phyloP scores from a whole-genome alignment of 1,140 invertebrate species.

The Brachionus koreanus region DNA sequence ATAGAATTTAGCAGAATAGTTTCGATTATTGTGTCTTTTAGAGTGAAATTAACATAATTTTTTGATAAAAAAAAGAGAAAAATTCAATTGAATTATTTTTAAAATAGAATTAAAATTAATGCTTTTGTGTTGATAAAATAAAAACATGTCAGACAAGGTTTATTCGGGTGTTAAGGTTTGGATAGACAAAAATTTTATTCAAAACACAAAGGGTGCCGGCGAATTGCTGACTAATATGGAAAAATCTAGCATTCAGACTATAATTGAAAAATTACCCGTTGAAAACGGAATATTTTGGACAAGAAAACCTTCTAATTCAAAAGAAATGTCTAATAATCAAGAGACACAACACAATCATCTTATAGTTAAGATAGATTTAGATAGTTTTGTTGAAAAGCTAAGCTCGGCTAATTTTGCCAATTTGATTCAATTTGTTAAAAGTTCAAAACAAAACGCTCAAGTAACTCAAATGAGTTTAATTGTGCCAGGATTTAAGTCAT shows the following conservation, averaged over 20 bases:
- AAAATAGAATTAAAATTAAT: no score
- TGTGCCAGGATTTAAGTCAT: slow-evolving; percentile 16
- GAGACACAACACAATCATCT: slow-evolving; percentile 40
- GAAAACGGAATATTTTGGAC: slow-evolving; percentile 41
- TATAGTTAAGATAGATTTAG: slow-evolving; percentile 9
- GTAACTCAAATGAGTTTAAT: not conserved
- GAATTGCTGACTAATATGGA: slow-evolving; percentile 26
- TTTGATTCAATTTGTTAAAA: not conserved
- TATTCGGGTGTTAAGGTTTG: slow-evolving; percentile 12
- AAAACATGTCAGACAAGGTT: not conserved
- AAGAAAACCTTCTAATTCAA: not conserved
- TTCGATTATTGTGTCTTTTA: not conserved
- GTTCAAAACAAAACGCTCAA: slow-evolving; percentile 2
- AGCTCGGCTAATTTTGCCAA: not conserved
- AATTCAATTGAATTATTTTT: not conserved
- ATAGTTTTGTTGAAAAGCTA: not conserved
- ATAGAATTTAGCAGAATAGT: no score
- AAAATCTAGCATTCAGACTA: slow-evolving; percentile 19
- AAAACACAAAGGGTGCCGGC: not conserved
- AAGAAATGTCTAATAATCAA: not conserved
- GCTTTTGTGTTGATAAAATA: not conserved
- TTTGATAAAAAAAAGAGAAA: not conserved
- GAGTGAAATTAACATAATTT: not conserved
- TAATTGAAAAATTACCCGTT: slow-evolving; percentile 34
- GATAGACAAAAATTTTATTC: slow-evolving; percentile 38